Base-by-base conservation (phyloP, 2,113 vertebrate species). In the Melanotaenia duboulayi region DNA sequence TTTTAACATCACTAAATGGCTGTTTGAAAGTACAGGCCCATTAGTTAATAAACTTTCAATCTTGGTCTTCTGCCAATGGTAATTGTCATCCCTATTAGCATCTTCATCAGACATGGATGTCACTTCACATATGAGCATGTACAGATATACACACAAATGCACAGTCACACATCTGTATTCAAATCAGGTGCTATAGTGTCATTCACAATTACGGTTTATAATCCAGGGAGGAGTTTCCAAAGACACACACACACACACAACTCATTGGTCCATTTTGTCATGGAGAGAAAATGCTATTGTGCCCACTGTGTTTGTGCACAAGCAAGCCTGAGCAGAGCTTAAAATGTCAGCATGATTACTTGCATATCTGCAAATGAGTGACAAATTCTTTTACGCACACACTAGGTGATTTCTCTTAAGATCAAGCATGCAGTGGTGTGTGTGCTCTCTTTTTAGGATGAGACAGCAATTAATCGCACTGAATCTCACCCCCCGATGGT, bases 401-500 rank as follows among this genome's bases (percentile, higher is more conserved):
- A 48, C 60, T 73, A 35, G 4, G 4, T 55, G 70, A 44, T 57
- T 58, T 58, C 19, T 73, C 54, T 60, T 48, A 28, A 54, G 49
- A 67, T 65, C 57, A 69, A 46, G 22, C 51, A 14, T 39, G 37
- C 51, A 12, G 46, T 46, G 51, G 42, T 58, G 22, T 42, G 66
- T 17, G 28, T 3, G 16, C n/a, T 52, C 37, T 63, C 39, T 73
- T 71, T 82, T 62, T 58, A 50, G 73, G 62, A 74, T 71, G 63
- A 80, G 74, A 76, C 56, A 42, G 65, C 77, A 74, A 78, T 81
- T 80, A 83, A 85, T 84, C 65, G 14, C 59, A 78, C 35, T 60
- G 57, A 86, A 89, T 89, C 76, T 19, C 64, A 78, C 59, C 82
- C 67, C 87, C 80, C 23, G 32, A 69, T 81, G 70, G 66, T 67